Base-by-base conservation (phyloP, 2,113 vertebrate genomes). In the Turdus rufiventris region DNA sequence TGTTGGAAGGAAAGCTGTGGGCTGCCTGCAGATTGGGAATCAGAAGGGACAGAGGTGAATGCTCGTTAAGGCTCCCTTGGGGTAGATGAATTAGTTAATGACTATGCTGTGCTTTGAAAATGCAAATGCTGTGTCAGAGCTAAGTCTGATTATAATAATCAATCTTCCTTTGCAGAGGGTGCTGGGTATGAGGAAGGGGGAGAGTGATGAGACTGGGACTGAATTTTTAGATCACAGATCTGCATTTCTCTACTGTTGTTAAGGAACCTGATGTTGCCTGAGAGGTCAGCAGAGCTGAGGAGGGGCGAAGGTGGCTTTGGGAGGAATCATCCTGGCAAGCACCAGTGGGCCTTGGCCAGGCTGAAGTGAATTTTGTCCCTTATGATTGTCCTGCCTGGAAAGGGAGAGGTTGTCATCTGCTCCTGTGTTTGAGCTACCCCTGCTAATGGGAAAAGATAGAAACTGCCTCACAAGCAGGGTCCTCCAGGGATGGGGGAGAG, bases 131-230 rank as follows among this genome's bases (percentile, higher is more conserved):
- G 53, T 93, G 92, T 92, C 94, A 94, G 67, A 95, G 93, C 92
- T n/a, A 74, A 92, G 91, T 83, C 93, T 96, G 90, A 95, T 96
- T 96, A 96, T 96, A 93, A 89, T 95, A 95, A 97, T 94, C 91
- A 93, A 91, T 96, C 93, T 95, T 96, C 67, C 76, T 91, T 95
- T 94, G 85, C 85, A 90, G 79, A 94, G 93, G 71, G 89, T 94
- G 87, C 85, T 93, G 71, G 67, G 56, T 71, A 33, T 76, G 48
- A 74, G 84, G 77, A 65, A 56, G 19, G 63, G 76, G 20, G 42
- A 86, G 86, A 72, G 47, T 19, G 70, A 84, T 51, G 73, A 91
- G 78, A 5, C 58, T 76, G 85, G 79, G 73, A 31, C 70, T 94
- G 91, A 87, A 93, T 96, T 92, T 92, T 94, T 74, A 89, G 71